Percentiles rank a stretch among this genome's conserved stretches.
phyloP scores from a whole-genome alignment of 1,140 invertebrate genomes.

The Aplysia californica region DNA sequence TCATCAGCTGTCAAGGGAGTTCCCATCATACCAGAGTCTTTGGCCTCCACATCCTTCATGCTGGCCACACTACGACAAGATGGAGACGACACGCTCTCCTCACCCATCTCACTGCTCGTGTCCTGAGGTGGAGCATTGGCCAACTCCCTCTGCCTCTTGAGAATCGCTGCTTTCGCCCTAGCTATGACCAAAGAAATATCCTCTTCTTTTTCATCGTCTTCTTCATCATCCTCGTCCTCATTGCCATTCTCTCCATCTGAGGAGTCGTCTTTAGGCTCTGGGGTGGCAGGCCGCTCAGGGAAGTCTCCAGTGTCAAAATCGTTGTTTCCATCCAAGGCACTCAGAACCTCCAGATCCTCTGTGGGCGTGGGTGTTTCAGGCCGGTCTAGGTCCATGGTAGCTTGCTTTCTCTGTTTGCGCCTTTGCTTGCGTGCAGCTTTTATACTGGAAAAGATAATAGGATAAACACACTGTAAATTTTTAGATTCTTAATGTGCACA shows the following conservation, averaged over 20 bases:
- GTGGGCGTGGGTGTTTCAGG: background rate
- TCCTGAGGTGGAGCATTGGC: too few relatives aligned
- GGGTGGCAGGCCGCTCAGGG: slow-evolving; percentile 11
- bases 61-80: too few relatives aligned
- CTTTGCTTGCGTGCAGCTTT: slow-evolving; percentile 5
- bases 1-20: background rate
- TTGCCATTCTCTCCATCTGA: slow-evolving; percentile 4
- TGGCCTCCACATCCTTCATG: too few relatives aligned
- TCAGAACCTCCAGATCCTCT: slow-evolving; percentile 8
- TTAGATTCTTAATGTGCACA: too few relatives aligned
- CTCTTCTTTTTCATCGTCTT: slow-evolving; percentile 3
- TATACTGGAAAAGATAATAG: background rate
- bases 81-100: too few relatives aligned
- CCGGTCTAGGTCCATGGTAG: slow-evolving; percentile 6
- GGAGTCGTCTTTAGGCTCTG: slow-evolving; percentile 22
- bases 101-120: too few relatives aligned
- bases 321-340: slow-evolving; percentile 6
- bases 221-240: slow-evolving; percentile 12
- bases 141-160: slow-evolving; percentile 11
- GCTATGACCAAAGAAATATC: slow-evolving; percentile 18
- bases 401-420: background rate
- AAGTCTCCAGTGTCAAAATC: slow-evolving; percentile 5
- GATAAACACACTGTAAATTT: too few relatives aligned
- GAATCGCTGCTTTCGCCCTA: slow-evolving; percentile 16
- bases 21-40: too few relatives aligned